Base-by-base conservation (phyloP, 2,113 vertebrate species). In the Onychostoma macrolepis region DNA sequence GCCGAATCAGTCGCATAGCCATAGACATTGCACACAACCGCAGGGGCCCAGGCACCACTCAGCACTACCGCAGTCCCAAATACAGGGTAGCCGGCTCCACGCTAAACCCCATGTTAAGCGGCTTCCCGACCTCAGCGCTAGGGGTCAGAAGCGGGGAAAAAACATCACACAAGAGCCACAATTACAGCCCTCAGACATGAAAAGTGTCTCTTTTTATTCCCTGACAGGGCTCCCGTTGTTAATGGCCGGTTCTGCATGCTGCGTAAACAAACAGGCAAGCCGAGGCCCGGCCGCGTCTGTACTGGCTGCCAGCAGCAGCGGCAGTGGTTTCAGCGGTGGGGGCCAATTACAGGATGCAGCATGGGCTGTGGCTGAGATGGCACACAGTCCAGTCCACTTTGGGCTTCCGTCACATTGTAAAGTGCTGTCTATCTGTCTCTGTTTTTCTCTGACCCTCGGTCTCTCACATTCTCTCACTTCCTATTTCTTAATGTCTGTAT, bases 161-260 rank as follows among this genome's bases (percentile, higher is more conserved):
- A 93, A 94, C 94, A 94, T 94, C 93, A 93, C 95, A 94, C 93
- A 93, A 95, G 91, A 95, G 90, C 93, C 95, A 93, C 93, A 94
- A 94, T 94, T 94, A 94, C 93, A 92, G 92, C 90, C 93, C 94
- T 94, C 93, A 90, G 94, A 95, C 95, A 95, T 93, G 94, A 94
- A 94, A 93, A 95, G 94, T 94, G 92, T 93, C 93, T 91, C 93
- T 95, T 94, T 93, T 93, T 94, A 94, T 93, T 93, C 87, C 45
- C 72, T 93, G 93, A 94, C 93, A 94, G 93, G 84, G 91, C 92
- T 93, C 93, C 92, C 89, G 92, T 90, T 93, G 92, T 93, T 95
- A 94, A 94, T 93, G 92, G 92, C 90, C 17, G 89, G 90, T 89
- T 93, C 92, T 91, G 88, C 72, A 89, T 88, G 92, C 93, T 91